Evolutionary conservation across 2,888 invertebrate genomes (phyloP).

Genomic region (Athalia rosae): DNA sequence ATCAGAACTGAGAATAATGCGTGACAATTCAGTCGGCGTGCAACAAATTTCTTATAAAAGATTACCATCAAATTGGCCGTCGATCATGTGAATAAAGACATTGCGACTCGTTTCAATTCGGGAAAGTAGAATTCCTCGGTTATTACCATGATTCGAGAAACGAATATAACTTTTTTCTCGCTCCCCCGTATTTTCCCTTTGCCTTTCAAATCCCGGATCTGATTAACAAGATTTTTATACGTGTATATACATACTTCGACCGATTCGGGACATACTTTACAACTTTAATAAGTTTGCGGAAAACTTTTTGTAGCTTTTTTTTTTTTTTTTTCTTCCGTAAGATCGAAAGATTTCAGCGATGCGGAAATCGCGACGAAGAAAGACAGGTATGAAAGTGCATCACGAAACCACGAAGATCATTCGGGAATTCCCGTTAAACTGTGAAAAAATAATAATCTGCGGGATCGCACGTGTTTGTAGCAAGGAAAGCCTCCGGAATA

Average conservation of each 20-base stretch:
- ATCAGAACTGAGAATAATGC: not conserved
- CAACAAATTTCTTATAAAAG: slow-evolving; percentile 18
- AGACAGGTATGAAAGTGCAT: too few species aligned
- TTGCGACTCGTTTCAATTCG: slow-evolving; percentile 9
- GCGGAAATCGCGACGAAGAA: too few species aligned
- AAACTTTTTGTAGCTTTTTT: too few species aligned
- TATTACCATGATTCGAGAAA: slow-evolving; percentile 25
- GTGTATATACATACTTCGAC: not conserved
- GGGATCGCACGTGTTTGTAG: too few species aligned
- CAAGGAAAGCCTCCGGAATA: too few species aligned
- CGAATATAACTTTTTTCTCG: not conserved
- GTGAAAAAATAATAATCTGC: too few species aligned
- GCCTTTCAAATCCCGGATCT: too few species aligned
- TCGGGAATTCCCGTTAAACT: too few species aligned
- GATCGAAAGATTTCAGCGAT: too few species aligned
- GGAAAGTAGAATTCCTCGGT: slow-evolving; percentile 12
- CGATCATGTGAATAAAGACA: slow-evolving; percentile 36
- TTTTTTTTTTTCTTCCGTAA: too few species aligned
- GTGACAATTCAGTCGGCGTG: slow-evolving; percentile 24
- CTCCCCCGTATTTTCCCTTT: too few species aligned
- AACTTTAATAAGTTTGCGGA: not conserved
- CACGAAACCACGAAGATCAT: too few species aligned
- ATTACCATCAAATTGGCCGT: slow-evolving; percentile 28
- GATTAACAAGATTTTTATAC: slow-evolving; percentile 14
- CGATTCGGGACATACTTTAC: not conserved